Percentiles rank a stretch among this genome's conserved stretches.
Evolutionary conservation across 2,113 vertebrate genomes (phyloP).

Genomic region (Elanoides forficatus): DNA sequence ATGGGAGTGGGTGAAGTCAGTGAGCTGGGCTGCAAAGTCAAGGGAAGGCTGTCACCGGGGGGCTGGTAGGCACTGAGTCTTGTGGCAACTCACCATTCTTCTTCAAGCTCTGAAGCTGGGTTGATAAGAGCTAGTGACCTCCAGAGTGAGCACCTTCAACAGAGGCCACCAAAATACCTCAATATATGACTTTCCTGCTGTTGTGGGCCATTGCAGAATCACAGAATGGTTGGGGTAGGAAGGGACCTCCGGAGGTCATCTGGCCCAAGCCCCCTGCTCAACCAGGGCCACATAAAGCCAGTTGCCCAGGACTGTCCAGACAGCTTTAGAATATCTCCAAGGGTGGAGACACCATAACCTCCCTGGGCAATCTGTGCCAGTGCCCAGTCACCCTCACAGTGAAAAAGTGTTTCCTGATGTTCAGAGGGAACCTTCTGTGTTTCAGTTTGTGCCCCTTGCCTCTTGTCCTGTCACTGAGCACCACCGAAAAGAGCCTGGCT

Average conservation of each 20-base stretch:
- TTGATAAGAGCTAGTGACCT: neutral
- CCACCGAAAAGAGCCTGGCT: neutral
- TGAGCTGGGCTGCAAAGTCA: neutral
- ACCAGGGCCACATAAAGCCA: neutral
- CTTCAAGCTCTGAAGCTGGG: neutral
- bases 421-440: neutral
- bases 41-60: neutral
- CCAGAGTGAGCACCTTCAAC: neutral
- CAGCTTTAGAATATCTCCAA: neutral
- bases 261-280: neutral
- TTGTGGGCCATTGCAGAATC: neutral
- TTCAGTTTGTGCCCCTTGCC: neutral
- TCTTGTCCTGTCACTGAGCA: neutral
- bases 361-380: neutral
- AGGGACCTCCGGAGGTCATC: neutral
- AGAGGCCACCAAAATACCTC: neutral
- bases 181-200: neutral
- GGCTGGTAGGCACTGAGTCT: neutral
- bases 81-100: neutral
- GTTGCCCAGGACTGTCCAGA: neutral
- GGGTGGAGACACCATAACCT: neutral
- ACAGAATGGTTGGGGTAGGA: neutral
- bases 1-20: rapidly evolving
- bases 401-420: neutral
- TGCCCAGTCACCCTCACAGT: neutral